These are phyloP conservation scores for Cistogaster globosa DNA, from an alignment of 2,888 invertebrate species.

Conservation along the genomic window DNA sequence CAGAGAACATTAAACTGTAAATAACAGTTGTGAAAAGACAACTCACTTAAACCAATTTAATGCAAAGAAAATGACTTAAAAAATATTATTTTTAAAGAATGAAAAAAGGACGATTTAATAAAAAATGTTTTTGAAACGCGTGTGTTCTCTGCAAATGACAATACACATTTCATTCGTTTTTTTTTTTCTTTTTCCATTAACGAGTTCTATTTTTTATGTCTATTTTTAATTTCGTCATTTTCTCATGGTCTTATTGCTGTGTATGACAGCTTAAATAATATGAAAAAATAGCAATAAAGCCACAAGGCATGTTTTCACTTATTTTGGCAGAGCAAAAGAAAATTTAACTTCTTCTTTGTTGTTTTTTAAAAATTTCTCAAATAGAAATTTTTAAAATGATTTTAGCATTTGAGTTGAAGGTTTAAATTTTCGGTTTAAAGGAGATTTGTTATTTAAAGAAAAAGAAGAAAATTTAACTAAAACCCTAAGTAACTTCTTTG, in stretches of 20 bases:
- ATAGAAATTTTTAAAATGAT: not conserved
- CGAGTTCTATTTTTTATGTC: conserved; percentile 20
- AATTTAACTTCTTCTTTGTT: not conserved
- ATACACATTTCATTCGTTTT: not conserved
- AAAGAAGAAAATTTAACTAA: too few relatives aligned
- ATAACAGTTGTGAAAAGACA: too few relatives aligned
- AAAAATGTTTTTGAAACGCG: not conserved
- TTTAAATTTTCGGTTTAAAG: too few relatives aligned
- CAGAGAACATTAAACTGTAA: too few relatives aligned
- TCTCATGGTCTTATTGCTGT: conserved; percentile 13
- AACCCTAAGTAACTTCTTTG: too few relatives aligned
- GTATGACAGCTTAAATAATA: conserved; percentile 20
- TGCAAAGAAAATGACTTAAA: too few relatives aligned
- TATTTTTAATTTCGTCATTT: conserved; percentile 16
- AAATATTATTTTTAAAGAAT: too few relatives aligned
- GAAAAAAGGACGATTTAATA: too few relatives aligned
- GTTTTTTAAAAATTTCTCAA: not conserved
- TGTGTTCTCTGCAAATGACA: conserved; percentile 32
- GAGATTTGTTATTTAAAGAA: too few relatives aligned
- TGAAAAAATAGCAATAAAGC: conserved; percentile 48
- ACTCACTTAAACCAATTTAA: too few relatives aligned
- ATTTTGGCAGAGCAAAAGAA: conserved; percentile 17
- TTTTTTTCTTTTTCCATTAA: not conserved
- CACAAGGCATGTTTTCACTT: conserved; percentile 32
- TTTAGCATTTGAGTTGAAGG: too few relatives aligned